Evolutionary conservation across 2,113 vertebrate species (phyloP).

Genomic region (Stigmatopora argus): DNA sequence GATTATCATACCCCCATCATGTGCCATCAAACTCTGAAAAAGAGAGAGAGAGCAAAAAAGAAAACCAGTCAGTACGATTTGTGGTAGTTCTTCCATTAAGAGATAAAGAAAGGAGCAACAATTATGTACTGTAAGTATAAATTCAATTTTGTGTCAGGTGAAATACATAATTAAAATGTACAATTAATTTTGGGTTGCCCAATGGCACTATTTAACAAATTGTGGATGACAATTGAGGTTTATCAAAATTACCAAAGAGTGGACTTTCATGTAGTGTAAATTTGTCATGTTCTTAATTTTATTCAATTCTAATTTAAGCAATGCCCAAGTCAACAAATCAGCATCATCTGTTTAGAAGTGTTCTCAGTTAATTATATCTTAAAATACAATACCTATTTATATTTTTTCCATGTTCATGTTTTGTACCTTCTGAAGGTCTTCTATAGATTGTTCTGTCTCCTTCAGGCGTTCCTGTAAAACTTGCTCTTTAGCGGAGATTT

Average conservation of each 20-base stretch:
- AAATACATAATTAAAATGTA: too few relatives aligned
- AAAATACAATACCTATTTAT: too few relatives aligned
- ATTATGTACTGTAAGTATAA: too few relatives aligned
- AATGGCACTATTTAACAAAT: not conserved
- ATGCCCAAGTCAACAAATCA: too few relatives aligned
- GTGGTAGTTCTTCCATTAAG: not conserved
- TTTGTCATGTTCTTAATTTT: too few relatives aligned
- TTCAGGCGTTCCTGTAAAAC: constrained; percentile 87
- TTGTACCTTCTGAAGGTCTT: constrained; percentile 88
- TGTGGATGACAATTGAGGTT: not conserved
- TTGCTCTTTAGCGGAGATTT: constrained; percentile 96
- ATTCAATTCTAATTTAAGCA: too few relatives aligned
- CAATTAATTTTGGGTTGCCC: too few relatives aligned
- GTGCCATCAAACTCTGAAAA: constrained; percentile 81
- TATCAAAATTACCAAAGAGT: not conserved
- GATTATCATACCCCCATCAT: constrained; percentile 80
- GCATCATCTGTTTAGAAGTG: not conserved
- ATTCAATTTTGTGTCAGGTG: too few relatives aligned
- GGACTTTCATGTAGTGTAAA: too few relatives aligned
- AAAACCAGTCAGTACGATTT: not conserved
- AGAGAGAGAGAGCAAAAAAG: constrained; percentile 14
- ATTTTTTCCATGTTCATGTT: not conserved
- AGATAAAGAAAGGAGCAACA: too few relatives aligned
- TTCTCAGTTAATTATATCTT: not conserved
- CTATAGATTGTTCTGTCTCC: constrained; percentile 87